Evolutionary conservation across 2,797 vertebrate genomes (phyloP), one percentile per base, ranked within the genome.

Genomic region (Coranthus polyacanthus): DNA sequence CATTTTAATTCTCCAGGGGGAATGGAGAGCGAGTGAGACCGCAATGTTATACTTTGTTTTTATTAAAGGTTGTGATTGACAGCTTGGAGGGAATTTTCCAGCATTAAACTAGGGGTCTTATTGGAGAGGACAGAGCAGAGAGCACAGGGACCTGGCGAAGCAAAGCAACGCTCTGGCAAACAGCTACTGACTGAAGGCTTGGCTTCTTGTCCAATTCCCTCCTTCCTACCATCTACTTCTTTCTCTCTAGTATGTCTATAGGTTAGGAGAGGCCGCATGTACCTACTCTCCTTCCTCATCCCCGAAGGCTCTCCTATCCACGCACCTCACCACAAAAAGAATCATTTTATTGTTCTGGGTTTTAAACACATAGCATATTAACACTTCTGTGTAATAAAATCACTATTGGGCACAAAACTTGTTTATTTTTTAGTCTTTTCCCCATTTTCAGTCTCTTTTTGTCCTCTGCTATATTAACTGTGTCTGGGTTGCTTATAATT

Each of bases 21-120:
- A 86, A 88, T 46, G 74, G 88, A 91, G 89, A 93, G 90, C 89
- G 82, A 93, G 92, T 39, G 79, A 91, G 92, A 94, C 93, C 92
- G 89, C 93, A 94, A 92, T 90, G 92, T 92, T 94, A 94, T 93
- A 93, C 92, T 93, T 92, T 94, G 92, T 95, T 95, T 94, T 95
- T 94, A 94, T 94, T 94, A 94, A 94, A 92, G 88, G 68, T 32
- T 54, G 69, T 93, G 93, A 95, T 91, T 95, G 94, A 94, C 94
- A 95, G 91, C 91, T 89, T 78, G 86, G 87, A 87, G 92, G 87
- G 91, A 93, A 93, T 92, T 93, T 95, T 94, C 93, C 93, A 92
- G 91, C 88, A 89, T 93, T 93, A 93, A 94, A 94, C 79, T 67
- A 69, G 82, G 89, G 91, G 88, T 88, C 92, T 91, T 92, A 90